A percentile compares a stretch with the other conserved stretches of the same genome.
These are phyloP conservation scores for Sinelater perroti DNA, from an alignment of 2,888 invertebrate genomes.

Conservation along the genomic window DNA sequence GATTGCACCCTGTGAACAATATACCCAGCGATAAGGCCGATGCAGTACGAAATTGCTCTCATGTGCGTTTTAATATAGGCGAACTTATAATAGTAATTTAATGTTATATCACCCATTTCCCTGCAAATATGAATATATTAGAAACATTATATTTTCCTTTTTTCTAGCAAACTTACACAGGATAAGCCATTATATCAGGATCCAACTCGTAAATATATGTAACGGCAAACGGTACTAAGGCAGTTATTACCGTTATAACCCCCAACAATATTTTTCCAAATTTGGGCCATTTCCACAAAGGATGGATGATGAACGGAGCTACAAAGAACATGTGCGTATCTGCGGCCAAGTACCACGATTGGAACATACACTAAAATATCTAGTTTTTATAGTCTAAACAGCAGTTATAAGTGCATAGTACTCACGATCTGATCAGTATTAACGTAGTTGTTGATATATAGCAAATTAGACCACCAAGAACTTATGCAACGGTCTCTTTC, in stretches of 20 bases:
- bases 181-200: constrained; percentile 74
- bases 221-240: constrained; percentile 53
- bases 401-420: constrained; percentile 9
- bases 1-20: constrained; percentile 71
- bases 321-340: constrained; percentile 64
- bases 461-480: constrained; percentile 79
- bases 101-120: constrained; percentile 70
- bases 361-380: constrained; percentile 73
- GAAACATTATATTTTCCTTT: neutral
- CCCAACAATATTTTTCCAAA: constrained; percentile 65
- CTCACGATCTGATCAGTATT: constrained; percentile 70
- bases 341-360: constrained; percentile 72
- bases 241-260: constrained; percentile 43
- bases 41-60: constrained; percentile 74
- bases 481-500: constrained; percentile 69
- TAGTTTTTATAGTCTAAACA: constrained; percentile 5
- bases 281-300: constrained; percentile 71
- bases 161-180: constrained; percentile 66
- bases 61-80: constrained; percentile 80
- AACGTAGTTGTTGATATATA: constrained; percentile 79
- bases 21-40: constrained; percentile 73
- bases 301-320: constrained; percentile 72
- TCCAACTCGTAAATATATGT: constrained; percentile 70
- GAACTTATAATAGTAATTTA: constrained; percentile 70
- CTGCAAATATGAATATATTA: constrained; percentile 60